A percentile compares a stretch with the other conserved stretches of the same genome.
Conservation (phyloP, 2,113 vertebrate genomes). For the Sander vitreus region DNA sequence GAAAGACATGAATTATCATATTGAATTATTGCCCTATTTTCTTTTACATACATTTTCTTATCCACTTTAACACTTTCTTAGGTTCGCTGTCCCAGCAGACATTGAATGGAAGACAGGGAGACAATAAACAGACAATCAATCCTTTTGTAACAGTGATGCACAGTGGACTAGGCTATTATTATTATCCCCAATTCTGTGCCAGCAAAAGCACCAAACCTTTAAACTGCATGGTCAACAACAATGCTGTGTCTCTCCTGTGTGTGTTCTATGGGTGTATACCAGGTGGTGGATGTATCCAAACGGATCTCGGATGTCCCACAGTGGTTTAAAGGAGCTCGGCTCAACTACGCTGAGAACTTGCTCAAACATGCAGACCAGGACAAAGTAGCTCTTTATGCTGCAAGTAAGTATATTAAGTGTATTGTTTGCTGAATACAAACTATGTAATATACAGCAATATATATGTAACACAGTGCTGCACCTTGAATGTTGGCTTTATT, state of each 20-base stretch:
- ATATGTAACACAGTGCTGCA: too few species aligned
- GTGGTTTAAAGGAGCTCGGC: slow-evolving; percentile 93
- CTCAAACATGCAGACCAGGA: slow-evolving; percentile 92
- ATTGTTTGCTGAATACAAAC: background rate
- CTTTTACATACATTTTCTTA: background rate
- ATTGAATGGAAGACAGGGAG: background rate
- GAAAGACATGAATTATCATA: too few species aligned
- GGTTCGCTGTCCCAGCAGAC: slow-evolving; percentile 1
- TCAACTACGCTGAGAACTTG: slow-evolving; percentile 97
- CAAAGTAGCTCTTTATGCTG: slow-evolving; percentile 93
- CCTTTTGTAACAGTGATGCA: background rate
- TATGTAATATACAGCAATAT: background rate
- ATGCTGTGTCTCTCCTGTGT: slow-evolving; percentile 4
- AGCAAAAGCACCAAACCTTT: background rate
- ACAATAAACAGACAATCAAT: background rate
- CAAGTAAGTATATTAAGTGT: slow-evolving; percentile 85
- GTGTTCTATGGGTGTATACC: slow-evolving; percentile 14
- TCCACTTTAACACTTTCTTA: background rate
- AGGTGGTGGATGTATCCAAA: slow-evolving; percentile 94
- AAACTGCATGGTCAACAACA: background rate
- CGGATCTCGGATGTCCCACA: slow-evolving; percentile 91
- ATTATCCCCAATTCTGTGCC: background rate
- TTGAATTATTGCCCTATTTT: too few species aligned
- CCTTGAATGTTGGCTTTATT: too few species aligned
- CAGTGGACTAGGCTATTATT: background rate